These are phyloP conservation scores for Suncus etruscus DNA, from an alignment of 2,113 vertebrate species.

Conservation along the genomic window DNA sequence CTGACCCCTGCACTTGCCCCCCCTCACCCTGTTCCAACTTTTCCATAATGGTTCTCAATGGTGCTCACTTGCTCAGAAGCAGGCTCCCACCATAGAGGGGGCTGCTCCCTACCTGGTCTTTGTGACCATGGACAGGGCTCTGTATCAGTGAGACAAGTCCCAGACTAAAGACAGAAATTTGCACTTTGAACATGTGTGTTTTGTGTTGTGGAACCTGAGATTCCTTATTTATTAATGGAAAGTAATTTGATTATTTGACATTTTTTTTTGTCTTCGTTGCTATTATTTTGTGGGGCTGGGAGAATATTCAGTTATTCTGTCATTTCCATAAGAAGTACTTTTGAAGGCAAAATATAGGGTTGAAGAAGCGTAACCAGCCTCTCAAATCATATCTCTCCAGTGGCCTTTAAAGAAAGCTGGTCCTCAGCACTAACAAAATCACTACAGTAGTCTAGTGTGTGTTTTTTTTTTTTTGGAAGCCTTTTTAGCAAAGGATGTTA, in stretches of 20 bases:
- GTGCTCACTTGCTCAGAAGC: constrained; percentile 85
- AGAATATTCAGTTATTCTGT: constrained; percentile 80
- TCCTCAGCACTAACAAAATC: constrained; percentile 73
- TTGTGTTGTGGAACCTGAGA: constrained; percentile 90
- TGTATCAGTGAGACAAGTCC: constrained; percentile 87
- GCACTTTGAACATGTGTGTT: constrained; percentile 91
- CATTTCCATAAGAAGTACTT: constrained; percentile 65
- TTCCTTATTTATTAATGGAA: constrained; percentile 91
- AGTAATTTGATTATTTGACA: constrained; percentile 78
- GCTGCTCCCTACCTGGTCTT: constrained; percentile 61
- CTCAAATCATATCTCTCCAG: constrained; percentile 74
- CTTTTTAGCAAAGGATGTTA: constrained; percentile 77
- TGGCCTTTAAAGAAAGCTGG: constrained; percentile 74
- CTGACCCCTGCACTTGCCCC: constrained; percentile 76
- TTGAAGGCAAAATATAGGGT: constrained; percentile 65
- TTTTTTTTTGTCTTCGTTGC: constrained; percentile 79
- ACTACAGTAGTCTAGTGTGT: constrained; percentile 71
- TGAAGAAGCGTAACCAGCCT: constrained; percentile 74
- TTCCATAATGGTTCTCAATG: constrained; percentile 82
- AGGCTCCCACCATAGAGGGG: constrained; percentile 76
- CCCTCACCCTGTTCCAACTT: constrained; percentile 74
- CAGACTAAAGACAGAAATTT: constrained; percentile 88
- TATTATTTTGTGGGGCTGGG: constrained; percentile 80
- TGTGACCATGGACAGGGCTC: constrained; percentile 79
- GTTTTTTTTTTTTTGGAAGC: constrained; percentile 72